Evolutionary conservation across 2,888 invertebrate genomes (phyloP), one percentile per base, ranked within the genome.

Genomic region (Cosmopolites sordidus): DNA sequence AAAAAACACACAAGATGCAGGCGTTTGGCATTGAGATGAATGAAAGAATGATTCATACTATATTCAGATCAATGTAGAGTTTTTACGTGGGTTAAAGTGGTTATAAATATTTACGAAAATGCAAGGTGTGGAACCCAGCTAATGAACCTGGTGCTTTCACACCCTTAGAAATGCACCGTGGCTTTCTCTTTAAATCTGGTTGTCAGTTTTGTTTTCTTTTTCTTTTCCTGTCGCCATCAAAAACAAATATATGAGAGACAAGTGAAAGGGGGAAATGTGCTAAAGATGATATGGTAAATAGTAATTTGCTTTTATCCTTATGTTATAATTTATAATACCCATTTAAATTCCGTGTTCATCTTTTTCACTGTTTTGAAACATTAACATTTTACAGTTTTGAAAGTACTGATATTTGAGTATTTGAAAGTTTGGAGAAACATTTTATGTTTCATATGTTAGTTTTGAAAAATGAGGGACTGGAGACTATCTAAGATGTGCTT

Each of bases 31-130:
- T 39, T 39, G 38, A 16, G 30, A 48, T 42, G 48, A 48, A 48
- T 48, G 50, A 50, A 43, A 29, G 37, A 29, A 43, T 50, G 43
- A 43, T 16, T 50, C 50, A 50, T 48, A 6, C 11, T 17, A 33
- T 48, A 14, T 27, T 48, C 22, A 11, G 12, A 16, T 40, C 30
- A n/a, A 17, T 41, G 15, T 42, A 14, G 14, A 29, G 15, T 14
- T 48, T 29, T 29, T 37, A 37, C 14, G 42, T 48, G 42, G 48
- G 42, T 43, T 37, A 33, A 33, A n/a, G 14, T 42, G 17, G 17
- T 45, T 9, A n/a, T 30, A 17, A 33, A 45, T 45, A 16, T 44
- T 14, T 37, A 45, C 45, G 45, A 45, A 37, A 43, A 9, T 43
- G 9, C n/a, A 30, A 45, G 45, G 45, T 37, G 37, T 45, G 46